Evolutionary conservation across 2,113 vertebrate species (phyloP).

Genomic region (Centropristis striata): DNA sequence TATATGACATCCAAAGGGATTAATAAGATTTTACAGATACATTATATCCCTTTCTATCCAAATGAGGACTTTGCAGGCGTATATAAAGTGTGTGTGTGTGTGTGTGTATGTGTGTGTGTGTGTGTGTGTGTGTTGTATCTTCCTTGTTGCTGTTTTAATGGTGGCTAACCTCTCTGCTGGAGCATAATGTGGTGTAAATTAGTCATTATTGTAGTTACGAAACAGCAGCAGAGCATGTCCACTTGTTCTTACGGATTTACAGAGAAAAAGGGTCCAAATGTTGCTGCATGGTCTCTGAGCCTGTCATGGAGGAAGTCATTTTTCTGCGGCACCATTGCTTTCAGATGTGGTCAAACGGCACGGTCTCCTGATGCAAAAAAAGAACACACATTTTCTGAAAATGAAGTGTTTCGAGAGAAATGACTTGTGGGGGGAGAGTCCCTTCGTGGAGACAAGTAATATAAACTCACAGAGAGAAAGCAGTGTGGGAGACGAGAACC

Average conservation of each 20-base stretch:
- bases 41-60: not conserved
- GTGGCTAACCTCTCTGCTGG: constrained; percentile 1
- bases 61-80: not conserved
- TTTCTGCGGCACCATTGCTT: constrained; percentile 76
- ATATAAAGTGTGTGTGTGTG: constrained; percentile 2
- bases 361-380: constrained; percentile 65
- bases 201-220: constrained; percentile 46
- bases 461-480: constrained; percentile 80
- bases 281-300: constrained; percentile 34
- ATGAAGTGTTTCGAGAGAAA: constrained; percentile 87
- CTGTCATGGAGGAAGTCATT: constrained; percentile 72
- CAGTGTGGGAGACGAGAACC: constrained; percentile 81
- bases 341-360: constrained; percentile 80
- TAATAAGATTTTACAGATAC: not conserved
- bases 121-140: not conserved
- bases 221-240: constrained; percentile 40
- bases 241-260: constrained; percentile 45
- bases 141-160: constrained; percentile 5
- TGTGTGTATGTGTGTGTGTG: not conserved
- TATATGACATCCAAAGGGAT: constrained; percentile 11
- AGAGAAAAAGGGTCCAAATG: constrained; percentile 47
- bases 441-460: constrained; percentile 79
- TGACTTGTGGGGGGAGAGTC: constrained; percentile 77
- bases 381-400: constrained; percentile 74
- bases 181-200: constrained; percentile 10